Conservation (phyloP, 2,113 vertebrate genomes). For the Falco punctatus region DNA sequence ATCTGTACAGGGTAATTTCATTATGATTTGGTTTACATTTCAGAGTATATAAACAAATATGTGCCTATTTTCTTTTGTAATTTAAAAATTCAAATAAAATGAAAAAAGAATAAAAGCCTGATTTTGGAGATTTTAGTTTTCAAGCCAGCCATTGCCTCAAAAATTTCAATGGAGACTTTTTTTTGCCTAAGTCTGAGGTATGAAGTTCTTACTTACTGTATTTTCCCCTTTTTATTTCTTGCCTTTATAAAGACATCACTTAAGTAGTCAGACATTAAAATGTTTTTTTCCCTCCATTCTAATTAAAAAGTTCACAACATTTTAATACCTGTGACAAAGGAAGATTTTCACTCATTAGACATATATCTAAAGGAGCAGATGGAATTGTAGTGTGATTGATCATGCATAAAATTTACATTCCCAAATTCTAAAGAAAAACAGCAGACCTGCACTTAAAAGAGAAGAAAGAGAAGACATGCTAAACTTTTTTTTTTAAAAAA, state of each 20-base stretch:
- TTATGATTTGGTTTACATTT: not conserved
- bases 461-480: not conserved
- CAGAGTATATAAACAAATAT: not conserved
- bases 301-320: not conserved
- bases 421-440: not conserved
- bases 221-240: not conserved
- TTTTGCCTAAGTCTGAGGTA: not conserved
- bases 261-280: not conserved
- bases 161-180: not conserved
- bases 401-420: not conserved
- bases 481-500: not conserved
- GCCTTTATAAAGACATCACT: not conserved
- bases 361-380: not conserved
- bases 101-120: rapidly evolving
- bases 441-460: not conserved
- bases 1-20: not conserved
- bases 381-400: not conserved
- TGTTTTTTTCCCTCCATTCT: not conserved
- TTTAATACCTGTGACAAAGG: not conserved
- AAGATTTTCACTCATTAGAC: not conserved
- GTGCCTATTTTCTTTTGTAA: not conserved
- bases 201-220: not conserved
- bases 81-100: not conserved
- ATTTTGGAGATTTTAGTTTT: not conserved
- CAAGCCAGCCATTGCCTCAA: not conserved